Percentiles rank a stretch among this genome's conserved stretches.
These are phyloP conservation scores for Nomada fabriciana DNA, from an alignment of 2,888 invertebrate species.

Conservation along the genomic window DNA sequence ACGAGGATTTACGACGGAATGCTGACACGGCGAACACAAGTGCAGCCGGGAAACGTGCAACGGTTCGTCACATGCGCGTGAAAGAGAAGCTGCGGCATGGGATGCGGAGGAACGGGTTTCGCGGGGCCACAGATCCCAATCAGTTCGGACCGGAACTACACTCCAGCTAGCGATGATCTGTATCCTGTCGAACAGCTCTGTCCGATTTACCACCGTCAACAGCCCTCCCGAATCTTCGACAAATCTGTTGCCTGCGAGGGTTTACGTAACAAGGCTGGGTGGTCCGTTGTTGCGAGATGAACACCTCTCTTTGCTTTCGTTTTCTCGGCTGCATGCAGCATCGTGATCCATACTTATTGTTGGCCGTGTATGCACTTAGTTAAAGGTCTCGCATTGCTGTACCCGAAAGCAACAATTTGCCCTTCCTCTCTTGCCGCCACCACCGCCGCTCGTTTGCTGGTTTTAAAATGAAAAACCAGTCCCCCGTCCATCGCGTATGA, in stretches of 20 bases:
- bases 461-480: slow-evolving; percentile 18
- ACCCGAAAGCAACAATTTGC: slow-evolving; percentile 28
- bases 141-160: slow-evolving; percentile 16
- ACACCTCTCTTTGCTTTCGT: slow-evolving; percentile 63
- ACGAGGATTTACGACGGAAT: slow-evolving; percentile 73
- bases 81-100: not conserved
- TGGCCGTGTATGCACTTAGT: not conserved
- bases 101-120: slow-evolving; percentile 32
- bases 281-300: slow-evolving; percentile 69
- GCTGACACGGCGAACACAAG: slow-evolving; percentile 47
- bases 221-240: not conserved
- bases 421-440: not conserved
- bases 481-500: not conserved
- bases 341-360: slow-evolving; percentile 26
- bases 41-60: slow-evolving; percentile 62
- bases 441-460: not conserved
- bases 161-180: slow-evolving; percentile 17
- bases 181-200: slow-evolving; percentile 1
- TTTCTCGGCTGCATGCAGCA: slow-evolving; percentile 9
- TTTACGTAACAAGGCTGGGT: slow-evolving; percentile 77
- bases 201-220: not conserved
- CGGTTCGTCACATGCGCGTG: slow-evolving; percentile 42
- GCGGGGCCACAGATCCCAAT: slow-evolving; percentile 20
- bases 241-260: not conserved
- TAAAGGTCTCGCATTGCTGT: not conserved